phyloP scores from a whole-genome alignment of 2,888 invertebrate genomes.

The Chironomus tentans region DNA sequence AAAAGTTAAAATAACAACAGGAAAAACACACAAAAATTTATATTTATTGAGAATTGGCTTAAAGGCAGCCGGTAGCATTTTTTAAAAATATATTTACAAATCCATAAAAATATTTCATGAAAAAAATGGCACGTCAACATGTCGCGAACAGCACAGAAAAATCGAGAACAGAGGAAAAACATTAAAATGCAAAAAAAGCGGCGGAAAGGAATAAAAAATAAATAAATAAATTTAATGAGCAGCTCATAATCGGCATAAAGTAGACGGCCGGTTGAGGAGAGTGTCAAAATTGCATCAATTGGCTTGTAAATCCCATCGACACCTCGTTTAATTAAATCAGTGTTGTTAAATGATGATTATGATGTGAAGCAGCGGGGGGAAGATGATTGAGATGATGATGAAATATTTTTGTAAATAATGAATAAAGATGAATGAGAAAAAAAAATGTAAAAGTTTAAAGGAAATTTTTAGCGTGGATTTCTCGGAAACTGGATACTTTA shows the following conservation, averaged over 20 bases:
- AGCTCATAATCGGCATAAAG: background rate
- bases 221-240: background rate
- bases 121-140: background rate
- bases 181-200: no score
- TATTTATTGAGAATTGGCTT: background rate
- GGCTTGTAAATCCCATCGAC: conserved; percentile 1
- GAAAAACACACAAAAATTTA: background rate
- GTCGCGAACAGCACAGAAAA: background rate
- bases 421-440: no score
- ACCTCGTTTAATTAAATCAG: conserved; percentile 16
- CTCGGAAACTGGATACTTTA: no score
- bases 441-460: no score
- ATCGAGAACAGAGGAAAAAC: no score
- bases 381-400: background rate
- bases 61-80: background rate
- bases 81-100: background rate
- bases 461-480: no score
- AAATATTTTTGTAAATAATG: no score
- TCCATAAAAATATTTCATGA: conserved; percentile 18
- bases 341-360: background rate
- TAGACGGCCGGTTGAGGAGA: background rate
- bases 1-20: background rate
- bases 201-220: background rate
- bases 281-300: background rate
- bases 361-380: background rate